phyloP scores from a whole-genome alignment of 2,888 invertebrate species.

The Athripsodes cinereus region DNA sequence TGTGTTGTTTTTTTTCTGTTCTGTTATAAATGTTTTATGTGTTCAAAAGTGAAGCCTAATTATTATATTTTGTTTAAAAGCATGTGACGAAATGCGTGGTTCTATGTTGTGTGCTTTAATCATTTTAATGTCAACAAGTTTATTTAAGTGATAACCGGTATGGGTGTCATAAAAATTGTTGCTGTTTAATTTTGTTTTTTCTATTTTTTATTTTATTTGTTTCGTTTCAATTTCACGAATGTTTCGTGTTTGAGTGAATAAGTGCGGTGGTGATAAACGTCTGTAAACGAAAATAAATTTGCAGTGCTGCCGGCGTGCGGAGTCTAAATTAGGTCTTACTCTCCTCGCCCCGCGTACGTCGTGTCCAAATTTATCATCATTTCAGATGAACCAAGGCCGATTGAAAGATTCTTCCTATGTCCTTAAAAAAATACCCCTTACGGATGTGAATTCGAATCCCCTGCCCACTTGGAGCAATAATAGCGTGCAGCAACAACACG shows the following conservation, averaged over 20 bases:
- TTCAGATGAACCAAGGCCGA: constrained; percentile 24
- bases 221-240: neutral
- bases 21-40: neutral
- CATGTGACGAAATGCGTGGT: neutral
- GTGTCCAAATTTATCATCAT: constrained; percentile 4
- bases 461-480: constrained; percentile 3
- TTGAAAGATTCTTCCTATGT: constrained; percentile 10
- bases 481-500: neutral
- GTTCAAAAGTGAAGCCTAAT: neutral
- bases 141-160: neutral
- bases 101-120: too few species aligned
- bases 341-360: constrained; percentile 9
- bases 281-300: constrained; percentile 21
- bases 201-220: neutral
- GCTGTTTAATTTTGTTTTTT: neutral
- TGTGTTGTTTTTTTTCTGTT: neutral
- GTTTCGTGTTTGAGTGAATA: constrained; percentile 6
- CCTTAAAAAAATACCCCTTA: constrained; percentile 7
- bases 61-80: neutral
- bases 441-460: constrained; percentile 11
- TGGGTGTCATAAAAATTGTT: neutral
- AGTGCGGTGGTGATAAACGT: neutral
- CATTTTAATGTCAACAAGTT: neutral
- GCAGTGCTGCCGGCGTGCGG: constrained; percentile 7
- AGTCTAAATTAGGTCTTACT: constrained; percentile 13